These are phyloP conservation scores for Drosophila yooni DNA, from an alignment of 2,888 invertebrate genomes.

Conservation along the genomic window DNA sequence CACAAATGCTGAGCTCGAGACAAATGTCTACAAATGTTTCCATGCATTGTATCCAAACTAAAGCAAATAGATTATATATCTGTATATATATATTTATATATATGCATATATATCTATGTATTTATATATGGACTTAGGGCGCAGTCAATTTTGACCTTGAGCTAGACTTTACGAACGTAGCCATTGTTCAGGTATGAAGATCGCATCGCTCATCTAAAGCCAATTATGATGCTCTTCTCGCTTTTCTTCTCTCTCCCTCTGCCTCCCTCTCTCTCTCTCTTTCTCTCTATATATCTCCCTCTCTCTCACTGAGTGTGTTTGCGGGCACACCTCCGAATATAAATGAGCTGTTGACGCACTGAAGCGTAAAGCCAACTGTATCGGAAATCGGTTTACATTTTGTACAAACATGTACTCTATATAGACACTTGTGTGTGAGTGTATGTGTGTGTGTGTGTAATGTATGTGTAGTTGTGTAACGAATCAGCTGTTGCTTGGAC, in stretches of 20 bases:
- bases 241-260: not conserved
- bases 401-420: conserved; percentile 23
- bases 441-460: conserved; percentile 1
- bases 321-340: conserved; percentile 54
- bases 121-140: conserved; percentile 32
- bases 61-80: not conserved
- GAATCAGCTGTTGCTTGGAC: conserved; percentile 59
- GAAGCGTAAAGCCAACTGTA: conserved; percentile 63
- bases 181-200: conserved; percentile 44
- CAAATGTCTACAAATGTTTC: conserved; percentile 26
- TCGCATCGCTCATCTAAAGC: conserved; percentile 19
- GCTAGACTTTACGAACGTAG: conserved; percentile 24
- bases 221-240: conserved; percentile 19
- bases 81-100: not conserved
- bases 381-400: conserved; percentile 61
- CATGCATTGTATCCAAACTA: conserved; percentile 19
- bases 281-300: not conserved
- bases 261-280: not conserved
- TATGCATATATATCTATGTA: not conserved
- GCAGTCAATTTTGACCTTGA: conserved; percentile 48
- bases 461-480: conserved; percentile 25
- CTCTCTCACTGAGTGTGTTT: not conserved
- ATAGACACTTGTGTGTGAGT: conserved; percentile 5
- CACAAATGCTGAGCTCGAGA: conserved; percentile 49
- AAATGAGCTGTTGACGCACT: conserved; percentile 42